Percentiles rank a stretch among this genome's conserved stretches.
Conservation (phyloP, 2,888 invertebrate species). For the Capitulum mitella region DNA sequence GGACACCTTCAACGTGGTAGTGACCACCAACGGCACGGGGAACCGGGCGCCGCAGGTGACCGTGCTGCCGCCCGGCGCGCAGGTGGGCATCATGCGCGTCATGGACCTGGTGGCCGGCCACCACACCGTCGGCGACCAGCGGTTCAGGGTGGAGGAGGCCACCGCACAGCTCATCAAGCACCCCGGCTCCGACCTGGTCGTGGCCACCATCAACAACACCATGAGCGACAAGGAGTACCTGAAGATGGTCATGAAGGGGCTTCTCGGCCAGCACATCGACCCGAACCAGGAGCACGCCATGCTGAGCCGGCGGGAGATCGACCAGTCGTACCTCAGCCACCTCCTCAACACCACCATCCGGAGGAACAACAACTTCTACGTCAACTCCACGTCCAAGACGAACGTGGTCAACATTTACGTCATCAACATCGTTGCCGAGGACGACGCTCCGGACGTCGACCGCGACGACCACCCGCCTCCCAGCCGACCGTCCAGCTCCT, state of each 20-base stretch:
- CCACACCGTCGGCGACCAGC: neutral
- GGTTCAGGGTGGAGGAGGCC: conserved; percentile 6
- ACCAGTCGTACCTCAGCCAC: conserved; percentile 4
- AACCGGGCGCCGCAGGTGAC: neutral
- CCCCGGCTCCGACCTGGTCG: neutral
- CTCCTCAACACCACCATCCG: neutral
- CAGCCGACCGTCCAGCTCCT: neutral
- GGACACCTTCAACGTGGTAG: conserved; percentile 16
- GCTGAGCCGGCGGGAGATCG: neutral
- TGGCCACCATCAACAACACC: neutral
- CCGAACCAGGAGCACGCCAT: neutral
- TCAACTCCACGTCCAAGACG: conserved; percentile 2
- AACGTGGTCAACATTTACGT: conserved; percentile 9
- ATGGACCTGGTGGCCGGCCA: neutral
- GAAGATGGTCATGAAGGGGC: neutral
- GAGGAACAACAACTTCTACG: neutral
- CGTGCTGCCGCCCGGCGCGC: conserved; percentile 10
- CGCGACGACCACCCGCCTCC: neutral
- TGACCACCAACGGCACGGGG: neutral
- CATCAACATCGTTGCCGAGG: neutral
- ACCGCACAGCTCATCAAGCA: conserved; percentile 6
- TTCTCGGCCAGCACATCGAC: conserved; percentile 1
- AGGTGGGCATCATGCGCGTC: neutral
- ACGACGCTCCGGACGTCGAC: neutral
- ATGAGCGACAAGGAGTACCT: neutral